Percentiles rank a stretch among this genome's conserved stretches.
Conservation (phyloP, 1,140 invertebrate genomes). For the Sycophila sp. region DNA sequence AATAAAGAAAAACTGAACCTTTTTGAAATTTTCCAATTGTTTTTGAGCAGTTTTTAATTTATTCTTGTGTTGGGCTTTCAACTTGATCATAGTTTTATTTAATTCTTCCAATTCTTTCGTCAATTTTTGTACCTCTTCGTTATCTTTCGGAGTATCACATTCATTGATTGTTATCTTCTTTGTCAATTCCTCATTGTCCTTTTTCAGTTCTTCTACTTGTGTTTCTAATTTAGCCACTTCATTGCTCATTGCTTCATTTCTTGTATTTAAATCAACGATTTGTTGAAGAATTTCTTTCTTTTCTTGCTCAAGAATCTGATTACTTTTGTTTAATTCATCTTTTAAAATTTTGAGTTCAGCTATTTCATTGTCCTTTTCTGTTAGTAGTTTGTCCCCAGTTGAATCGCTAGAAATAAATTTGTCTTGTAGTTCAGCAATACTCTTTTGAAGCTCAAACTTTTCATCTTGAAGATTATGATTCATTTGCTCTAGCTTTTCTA, state of each 20-base stretch:
- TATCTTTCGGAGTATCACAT: constrained; percentile 51
- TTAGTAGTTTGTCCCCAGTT: constrained; percentile 40
- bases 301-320: constrained; percentile 52
- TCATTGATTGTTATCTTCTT: constrained; percentile 43
- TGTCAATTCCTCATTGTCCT: constrained; percentile 50
- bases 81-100: constrained; percentile 85
- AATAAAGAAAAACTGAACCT: constrained; percentile 58
- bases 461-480: constrained; percentile 56
- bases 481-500: constrained; percentile 50
- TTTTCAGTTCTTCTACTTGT: constrained; percentile 50
- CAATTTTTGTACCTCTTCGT: constrained; percentile 66
- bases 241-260: constrained; percentile 52
- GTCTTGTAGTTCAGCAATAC: constrained; percentile 55
- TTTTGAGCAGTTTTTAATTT: constrained; percentile 87
- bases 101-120: constrained; percentile 77
- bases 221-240: constrained; percentile 53
- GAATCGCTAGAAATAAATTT: constrained; percentile 45
- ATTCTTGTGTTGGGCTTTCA: constrained; percentile 81
- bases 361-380: constrained; percentile 60
- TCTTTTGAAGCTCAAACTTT: constrained; percentile 58
- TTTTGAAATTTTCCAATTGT: constrained; percentile 80
- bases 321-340: constrained; percentile 56
- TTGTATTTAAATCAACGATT: constrained; percentile 46
- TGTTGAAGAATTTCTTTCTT: constrained; percentile 53
- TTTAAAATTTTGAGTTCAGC: constrained; percentile 58